A percentile compares a stretch with the other conserved stretches of the same genome.
Evolutionary conservation across 2,113 vertebrate genomes (phyloP).

Genomic region (Etheostoma spectabile): DNA sequence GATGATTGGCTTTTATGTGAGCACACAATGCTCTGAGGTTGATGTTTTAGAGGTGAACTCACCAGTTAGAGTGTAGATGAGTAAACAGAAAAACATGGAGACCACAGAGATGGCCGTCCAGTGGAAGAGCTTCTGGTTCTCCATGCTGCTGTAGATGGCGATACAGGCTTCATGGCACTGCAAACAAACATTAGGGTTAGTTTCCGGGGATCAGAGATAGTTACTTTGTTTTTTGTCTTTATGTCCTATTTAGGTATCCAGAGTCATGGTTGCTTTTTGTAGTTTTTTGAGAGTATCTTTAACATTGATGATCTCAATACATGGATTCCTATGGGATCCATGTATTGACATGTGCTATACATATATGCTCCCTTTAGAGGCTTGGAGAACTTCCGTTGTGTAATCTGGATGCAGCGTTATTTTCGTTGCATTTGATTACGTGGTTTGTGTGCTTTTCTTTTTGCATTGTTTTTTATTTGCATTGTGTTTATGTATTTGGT

Average conservation of each 20-base stretch:
- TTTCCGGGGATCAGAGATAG: not conserved
- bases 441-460: too few species aligned
- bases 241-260: not conserved
- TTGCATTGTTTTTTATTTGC: too few species aligned
- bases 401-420: too few species aligned
- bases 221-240: not conserved
- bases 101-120: constrained; percentile 90
- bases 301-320: not conserved
- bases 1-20: not conserved
- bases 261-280: not conserved
- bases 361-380: too few species aligned
- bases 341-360: not conserved
- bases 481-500: too few species aligned
- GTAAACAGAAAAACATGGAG: constrained; percentile 92
- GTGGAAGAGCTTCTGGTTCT: constrained; percentile 87
- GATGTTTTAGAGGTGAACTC: constrained; percentile 18
- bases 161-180: constrained; percentile 96
- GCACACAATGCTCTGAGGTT: not conserved
- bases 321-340: not conserved
- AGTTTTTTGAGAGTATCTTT: not conserved
- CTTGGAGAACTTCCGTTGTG: too few species aligned
- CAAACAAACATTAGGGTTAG: too few species aligned
- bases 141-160: constrained; percentile 95
- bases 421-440: too few species aligned
- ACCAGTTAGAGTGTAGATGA: constrained; percentile 89